phyloP scores from a whole-genome alignment of 1,140 invertebrate species.

The Cydia pomonella region DNA sequence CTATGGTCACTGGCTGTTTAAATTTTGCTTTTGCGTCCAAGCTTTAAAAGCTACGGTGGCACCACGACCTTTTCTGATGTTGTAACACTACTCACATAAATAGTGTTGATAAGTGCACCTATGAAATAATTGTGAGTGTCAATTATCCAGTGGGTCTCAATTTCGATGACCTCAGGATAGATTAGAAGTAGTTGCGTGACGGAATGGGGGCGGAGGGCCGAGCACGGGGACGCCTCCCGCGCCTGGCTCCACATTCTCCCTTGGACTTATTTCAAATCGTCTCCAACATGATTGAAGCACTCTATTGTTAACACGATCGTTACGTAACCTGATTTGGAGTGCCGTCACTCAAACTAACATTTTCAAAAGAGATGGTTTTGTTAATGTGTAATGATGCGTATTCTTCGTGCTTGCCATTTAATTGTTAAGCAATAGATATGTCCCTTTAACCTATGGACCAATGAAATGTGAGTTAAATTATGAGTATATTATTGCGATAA shows the following conservation, averaged over 20 bases:
- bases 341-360: slow-evolving; percentile 70
- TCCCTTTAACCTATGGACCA: slow-evolving; percentile 65
- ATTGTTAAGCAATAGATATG: slow-evolving; percentile 67
- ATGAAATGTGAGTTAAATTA: slow-evolving; percentile 14
- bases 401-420: slow-evolving; percentile 74
- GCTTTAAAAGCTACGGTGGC: slow-evolving; percentile 17
- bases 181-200: slow-evolving; percentile 23
- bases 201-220: slow-evolving; percentile 24
- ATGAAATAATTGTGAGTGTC: slow-evolving; percentile 13
- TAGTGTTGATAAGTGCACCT: slow-evolving; percentile 28
- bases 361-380: slow-evolving; percentile 68
- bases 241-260: slow-evolving; percentile 68
- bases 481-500: slow-evolving; percentile 8
- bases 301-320: slow-evolving; percentile 66
- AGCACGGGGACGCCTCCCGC: slow-evolving; percentile 40
- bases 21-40: not conserved
- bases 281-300: slow-evolving; percentile 72
- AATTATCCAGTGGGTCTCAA: slow-evolving; percentile 13
- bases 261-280: slow-evolving; percentile 76
- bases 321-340: slow-evolving; percentile 71
- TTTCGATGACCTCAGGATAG: slow-evolving; percentile 26
- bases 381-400: slow-evolving; percentile 73
- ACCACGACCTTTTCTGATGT: slow-evolving; percentile 19
- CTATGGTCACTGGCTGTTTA: slow-evolving; percentile 9
- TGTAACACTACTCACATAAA: slow-evolving; percentile 14